Conservation (phyloP, 2,113 vertebrate species). For the Gobius niger region DNA sequence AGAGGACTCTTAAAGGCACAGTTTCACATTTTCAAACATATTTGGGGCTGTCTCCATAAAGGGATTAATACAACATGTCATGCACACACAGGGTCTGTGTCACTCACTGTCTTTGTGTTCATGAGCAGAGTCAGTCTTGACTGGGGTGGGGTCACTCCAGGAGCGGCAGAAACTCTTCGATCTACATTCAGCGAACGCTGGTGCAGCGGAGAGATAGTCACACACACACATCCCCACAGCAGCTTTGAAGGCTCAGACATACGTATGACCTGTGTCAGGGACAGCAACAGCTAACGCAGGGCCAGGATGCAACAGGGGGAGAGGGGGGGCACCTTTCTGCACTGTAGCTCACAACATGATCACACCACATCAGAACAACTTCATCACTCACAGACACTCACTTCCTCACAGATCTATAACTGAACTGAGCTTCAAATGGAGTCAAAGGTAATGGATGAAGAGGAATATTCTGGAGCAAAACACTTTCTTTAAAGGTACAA, state of each 20-base stretch:
- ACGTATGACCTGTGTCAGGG: conserved; percentile 6
- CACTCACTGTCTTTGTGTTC: conserved; percentile 97
- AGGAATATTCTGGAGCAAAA: no score
- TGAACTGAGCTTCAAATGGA: no score
- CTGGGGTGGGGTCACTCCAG: conserved; percentile 98
- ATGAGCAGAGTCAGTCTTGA: conserved; percentile 92
- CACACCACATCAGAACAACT: conserved; percentile 20
- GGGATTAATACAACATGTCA: background rate
- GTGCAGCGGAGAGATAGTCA: conserved; percentile 74
- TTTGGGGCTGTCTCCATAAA: background rate
- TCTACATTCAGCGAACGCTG: conserved; percentile 96
- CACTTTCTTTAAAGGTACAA: no score
- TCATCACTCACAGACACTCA: background rate
- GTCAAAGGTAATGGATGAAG: no score
- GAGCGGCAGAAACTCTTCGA: conserved; percentile 99
- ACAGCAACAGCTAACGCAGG: conserved; percentile 39
- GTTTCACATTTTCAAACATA: background rate
- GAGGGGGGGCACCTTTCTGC: conserved; percentile 29
- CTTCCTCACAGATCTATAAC: background rate
- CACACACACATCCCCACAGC: conserved; percentile 39
- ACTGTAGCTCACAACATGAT: background rate
- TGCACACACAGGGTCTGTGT: conserved; percentile 43
- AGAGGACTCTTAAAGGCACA: background rate
- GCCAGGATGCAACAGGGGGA: conserved; percentile 26
- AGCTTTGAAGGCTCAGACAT: background rate